These are phyloP conservation scores for Ceratina calcarata DNA, from an alignment of 1,140 invertebrate genomes.

Conservation along the genomic window DNA sequence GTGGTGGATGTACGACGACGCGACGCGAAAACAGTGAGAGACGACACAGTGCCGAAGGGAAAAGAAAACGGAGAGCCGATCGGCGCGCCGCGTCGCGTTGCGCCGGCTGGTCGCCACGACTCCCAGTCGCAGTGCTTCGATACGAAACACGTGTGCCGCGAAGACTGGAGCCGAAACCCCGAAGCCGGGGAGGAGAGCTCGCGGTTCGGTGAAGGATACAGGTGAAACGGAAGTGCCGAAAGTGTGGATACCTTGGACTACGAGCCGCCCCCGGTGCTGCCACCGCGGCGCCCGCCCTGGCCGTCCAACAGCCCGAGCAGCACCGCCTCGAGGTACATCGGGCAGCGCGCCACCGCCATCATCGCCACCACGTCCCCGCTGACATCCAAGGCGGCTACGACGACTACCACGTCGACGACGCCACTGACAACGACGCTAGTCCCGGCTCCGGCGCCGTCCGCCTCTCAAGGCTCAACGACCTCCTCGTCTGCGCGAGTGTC, in stretches of 20 bases:
- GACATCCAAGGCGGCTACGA: slow-evolving; percentile 43
- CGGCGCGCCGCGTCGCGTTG: no score
- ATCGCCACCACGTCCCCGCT: slow-evolving; percentile 53
- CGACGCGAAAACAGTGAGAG: background rate
- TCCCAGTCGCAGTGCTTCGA: no score
- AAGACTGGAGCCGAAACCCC: background rate
- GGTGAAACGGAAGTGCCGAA: slow-evolving; percentile 64
- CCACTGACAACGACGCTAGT: slow-evolving; percentile 49
- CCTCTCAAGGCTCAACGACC: slow-evolving; percentile 56
- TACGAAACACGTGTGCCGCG: slow-evolving; percentile 17
- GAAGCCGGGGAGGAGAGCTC: slow-evolving; percentile 40
- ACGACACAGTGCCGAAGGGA: background rate
- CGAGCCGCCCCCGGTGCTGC: slow-evolving; percentile 80
- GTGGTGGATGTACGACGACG: background rate
- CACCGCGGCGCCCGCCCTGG: slow-evolving; percentile 79
- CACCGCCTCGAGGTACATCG: slow-evolving; percentile 58
- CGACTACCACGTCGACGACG: slow-evolving; percentile 52
- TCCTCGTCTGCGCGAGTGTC: slow-evolving; percentile 58
- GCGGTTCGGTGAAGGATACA: slow-evolving; percentile 57
- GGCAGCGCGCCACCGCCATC: slow-evolving; percentile 46
- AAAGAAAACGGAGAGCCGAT: background rate
- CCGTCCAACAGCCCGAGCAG: slow-evolving; percentile 73
- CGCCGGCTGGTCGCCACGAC: no score
- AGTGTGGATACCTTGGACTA: slow-evolving; percentile 77
- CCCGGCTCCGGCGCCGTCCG: slow-evolving; percentile 30